Base-by-base conservation (phyloP, 2,113 vertebrate genomes). In the Muntiacus reevesi region DNA sequence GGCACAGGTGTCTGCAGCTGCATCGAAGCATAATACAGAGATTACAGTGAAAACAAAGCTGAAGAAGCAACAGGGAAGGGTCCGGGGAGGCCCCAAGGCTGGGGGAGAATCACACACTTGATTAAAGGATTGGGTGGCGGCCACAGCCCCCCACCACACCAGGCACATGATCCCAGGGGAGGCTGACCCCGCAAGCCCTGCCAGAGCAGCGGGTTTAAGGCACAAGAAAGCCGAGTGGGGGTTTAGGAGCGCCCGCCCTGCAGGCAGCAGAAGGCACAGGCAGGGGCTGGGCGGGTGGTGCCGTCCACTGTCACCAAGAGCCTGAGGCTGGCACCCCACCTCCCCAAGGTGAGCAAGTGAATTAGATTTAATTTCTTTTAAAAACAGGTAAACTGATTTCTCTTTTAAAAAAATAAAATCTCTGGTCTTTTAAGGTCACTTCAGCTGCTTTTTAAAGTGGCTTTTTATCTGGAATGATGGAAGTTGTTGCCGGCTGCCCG, bases 341-440 rank as follows among this genome's bases (percentile, higher is more conserved):
- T 98, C 98, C 96, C 86, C 98, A 98, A 97, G 95, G 97, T 98
- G 92, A 98, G 98, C 98, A 98, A 98, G 98, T 93, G 96, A 98
- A 97, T 98, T 98, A 98, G 97, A 99, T 98, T 98, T 98, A 60
- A 97, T 98, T 97, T 98, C 98, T 99, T 99, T 99, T 97, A 98
- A 99, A 99, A 99, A 99, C 99, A 98, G 98, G 98, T 99, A 99
- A 99, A 99, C 98, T 98, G 99, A 98, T 99, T 98, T 99, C 98
- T 99, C 98, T 98, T 78, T 99, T 99, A 99, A 99, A 99, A 99
- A 99, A 99, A 99, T 99, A 99, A 99, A 99, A 98, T 99, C 98
- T 99, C 99, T 99, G 98, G 98, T 99, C 98, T 99, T 98, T 99
- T 99, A 99, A 99, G 99, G 99, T 99, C 99, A 99, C 99, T 99